Percentiles rank a stretch among this genome's conserved stretches.
Evolutionary conservation across 2,113 vertebrate genomes (phyloP).

Genomic region (Acrocephalus arundinaceus): DNA sequence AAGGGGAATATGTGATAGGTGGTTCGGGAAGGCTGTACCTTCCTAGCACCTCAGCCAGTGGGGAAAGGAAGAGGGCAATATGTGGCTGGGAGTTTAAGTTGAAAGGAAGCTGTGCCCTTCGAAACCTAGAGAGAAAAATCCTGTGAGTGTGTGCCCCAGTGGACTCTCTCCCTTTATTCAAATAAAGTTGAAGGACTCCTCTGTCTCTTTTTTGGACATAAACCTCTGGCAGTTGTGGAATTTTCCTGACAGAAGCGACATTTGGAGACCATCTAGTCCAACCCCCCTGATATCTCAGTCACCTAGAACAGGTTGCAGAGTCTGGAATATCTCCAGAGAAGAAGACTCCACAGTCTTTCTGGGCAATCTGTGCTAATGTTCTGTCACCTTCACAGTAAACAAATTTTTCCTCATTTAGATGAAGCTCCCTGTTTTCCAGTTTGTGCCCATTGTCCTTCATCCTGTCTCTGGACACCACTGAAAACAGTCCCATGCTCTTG

Average conservation of each 20-base stretch:
- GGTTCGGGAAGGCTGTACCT: not conserved
- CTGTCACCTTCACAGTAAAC: not conserved
- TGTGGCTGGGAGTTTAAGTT: fast-evolving
- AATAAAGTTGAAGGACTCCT: not conserved
- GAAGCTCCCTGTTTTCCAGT: not conserved
- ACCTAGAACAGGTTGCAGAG: not conserved
- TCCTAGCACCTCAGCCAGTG: not conserved
- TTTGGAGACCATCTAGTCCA: not conserved
- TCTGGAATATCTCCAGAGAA: not conserved
- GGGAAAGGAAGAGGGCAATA: not conserved
- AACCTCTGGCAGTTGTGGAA: not conserved
- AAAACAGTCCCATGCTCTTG: not conserved
- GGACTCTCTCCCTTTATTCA: not conserved
- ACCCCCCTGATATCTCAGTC: not conserved
- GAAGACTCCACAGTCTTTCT: not conserved
- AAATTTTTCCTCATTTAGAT: not conserved
- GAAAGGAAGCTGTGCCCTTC: not conserved
- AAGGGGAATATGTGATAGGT: not conserved
- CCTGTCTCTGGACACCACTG: not conserved
- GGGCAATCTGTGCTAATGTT: not conserved
- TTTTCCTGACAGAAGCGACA: not conserved
- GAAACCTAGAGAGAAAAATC: not conserved
- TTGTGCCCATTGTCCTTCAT: not conserved
- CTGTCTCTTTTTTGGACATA: not conserved
- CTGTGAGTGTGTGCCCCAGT: fast-evolving